Percentiles rank a stretch among this genome's conserved stretches.
Evolutionary conservation across 2,113 vertebrate genomes (phyloP).

Genomic region (Terrapene triunguis): DNA sequence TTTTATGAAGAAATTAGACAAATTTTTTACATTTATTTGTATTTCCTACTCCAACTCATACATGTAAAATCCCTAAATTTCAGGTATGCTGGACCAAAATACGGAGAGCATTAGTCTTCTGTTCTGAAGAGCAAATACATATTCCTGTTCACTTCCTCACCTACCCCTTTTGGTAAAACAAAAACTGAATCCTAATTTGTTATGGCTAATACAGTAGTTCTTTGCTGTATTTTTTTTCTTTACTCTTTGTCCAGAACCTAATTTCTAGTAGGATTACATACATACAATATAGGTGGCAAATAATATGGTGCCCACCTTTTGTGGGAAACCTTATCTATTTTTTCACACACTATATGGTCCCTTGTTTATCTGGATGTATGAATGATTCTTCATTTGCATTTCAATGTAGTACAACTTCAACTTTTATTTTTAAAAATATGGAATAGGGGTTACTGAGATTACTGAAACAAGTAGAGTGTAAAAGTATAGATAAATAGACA

Average conservation of each 20-base stretch:
- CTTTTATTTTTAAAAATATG: neutral
- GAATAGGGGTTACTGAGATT: neutral
- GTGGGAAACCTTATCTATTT: neutral
- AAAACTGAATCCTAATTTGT: neutral
- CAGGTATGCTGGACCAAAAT: neutral
- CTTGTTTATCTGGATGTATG: neutral
- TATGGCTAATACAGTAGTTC: neutral
- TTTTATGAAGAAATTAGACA: neutral
- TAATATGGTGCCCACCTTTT: neutral
- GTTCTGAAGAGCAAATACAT: neutral
- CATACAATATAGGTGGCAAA: neutral
- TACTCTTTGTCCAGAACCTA: neutral
- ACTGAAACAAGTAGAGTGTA: neutral
- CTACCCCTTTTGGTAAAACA: neutral
- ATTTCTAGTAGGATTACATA: neutral
- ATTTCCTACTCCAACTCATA: neutral
- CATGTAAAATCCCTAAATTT: neutral
- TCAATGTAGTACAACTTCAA: neutral
- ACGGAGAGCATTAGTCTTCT: neutral
- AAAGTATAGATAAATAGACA: neutral
- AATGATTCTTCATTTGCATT: neutral
- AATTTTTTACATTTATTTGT: neutral
- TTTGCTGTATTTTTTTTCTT: neutral
- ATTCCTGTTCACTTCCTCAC: neutral
- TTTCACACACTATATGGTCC: neutral